Evolutionary conservation across 2,797 vertebrate genomes (phyloP), one percentile per base, ranked within the genome.

Genomic region (Fringilla coelebs): DNA sequence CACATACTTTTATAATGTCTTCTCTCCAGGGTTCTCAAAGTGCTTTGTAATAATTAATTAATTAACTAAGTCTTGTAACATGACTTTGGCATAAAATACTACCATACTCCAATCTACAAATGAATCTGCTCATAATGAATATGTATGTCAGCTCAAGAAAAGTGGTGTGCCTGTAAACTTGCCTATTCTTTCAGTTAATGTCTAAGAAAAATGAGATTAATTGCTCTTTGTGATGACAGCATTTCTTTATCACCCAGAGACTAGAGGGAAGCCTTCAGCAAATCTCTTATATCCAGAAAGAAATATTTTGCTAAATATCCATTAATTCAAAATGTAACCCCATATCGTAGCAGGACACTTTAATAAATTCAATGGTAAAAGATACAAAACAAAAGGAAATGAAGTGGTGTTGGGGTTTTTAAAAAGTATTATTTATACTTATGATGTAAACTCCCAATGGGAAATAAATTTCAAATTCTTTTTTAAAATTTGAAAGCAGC

Each of bases 11-110:
- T 78, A 88, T 73, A 94, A 81, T 8, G 17, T 76, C 66, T 70
- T 88, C 83, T 91, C 95, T 93, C 83, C 60, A 76, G 93, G 88
- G 93, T 81, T 91, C 76, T 94, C 55, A 88, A 95, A 95, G 91
- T 86, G 88, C 83, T 96, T 91, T 88, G 41, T 73, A 84, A 95
- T 94, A 90, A 91, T 84, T 95, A 95, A 92, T 96, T 96, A 94
- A 96, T 88, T 96, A 94, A 91, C 72, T 72, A 86, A 90, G 13
- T 26, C 55, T 76, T 91, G 74, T 79, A 86, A 88, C 71, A 79
- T 73, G 70, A 84, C 40, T 90, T 93, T 70, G 80, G 48, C 48
- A 93, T 91, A 93, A 91, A 94, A 88, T 34, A n/a, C 36, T 80
- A 40, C 45, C 90, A 28, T 88, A 82, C 10, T 94, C 25, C 36